Percentiles rank a stretch among this genome's conserved stretches.
phyloP scores from a whole-genome alignment of 2,888 invertebrate genomes.

The Aphrophora alni region DNA sequence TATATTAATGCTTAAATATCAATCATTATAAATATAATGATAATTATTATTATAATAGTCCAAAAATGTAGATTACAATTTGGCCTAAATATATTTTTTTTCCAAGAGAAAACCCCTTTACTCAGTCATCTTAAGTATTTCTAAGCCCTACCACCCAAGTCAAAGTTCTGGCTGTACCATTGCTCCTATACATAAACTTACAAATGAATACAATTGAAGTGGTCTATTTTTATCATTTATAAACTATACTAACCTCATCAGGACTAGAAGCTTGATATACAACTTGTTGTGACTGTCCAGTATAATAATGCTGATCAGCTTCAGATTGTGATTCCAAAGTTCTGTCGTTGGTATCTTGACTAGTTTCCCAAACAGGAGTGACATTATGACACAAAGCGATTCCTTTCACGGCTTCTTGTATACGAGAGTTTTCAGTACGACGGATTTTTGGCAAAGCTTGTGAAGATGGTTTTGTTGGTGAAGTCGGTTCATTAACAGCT shows the following conservation, averaged over 20 bases:
- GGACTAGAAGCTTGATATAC: slow-evolving; percentile 78
- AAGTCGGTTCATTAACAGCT: slow-evolving; percentile 35
- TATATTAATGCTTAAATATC: too few species aligned
- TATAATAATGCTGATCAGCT: slow-evolving; percentile 62
- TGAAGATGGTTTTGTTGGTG: slow-evolving; percentile 23
- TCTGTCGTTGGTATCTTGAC: background rate
- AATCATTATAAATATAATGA: too few species aligned
- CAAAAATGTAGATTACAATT: too few species aligned
- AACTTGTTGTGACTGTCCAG: slow-evolving; percentile 37
- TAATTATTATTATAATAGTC: too few species aligned
- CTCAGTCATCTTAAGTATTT: too few species aligned
- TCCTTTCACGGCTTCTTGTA: slow-evolving; percentile 91
- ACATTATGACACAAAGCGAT: slow-evolving; percentile 98
- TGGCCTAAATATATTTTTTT: too few species aligned
- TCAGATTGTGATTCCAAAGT: slow-evolving; percentile 60
- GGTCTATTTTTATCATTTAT: too few species aligned
- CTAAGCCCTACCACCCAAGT: too few species aligned
- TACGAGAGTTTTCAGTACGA: slow-evolving; percentile 73
- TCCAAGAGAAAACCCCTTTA: too few species aligned
- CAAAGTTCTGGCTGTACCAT: too few species aligned
- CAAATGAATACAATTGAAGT: too few species aligned
- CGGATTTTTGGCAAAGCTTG: slow-evolving; percentile 61
- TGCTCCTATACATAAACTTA: too few species aligned
- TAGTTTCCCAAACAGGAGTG: slow-evolving; percentile 90
- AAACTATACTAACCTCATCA: slow-evolving; percentile 64